Percentiles rank a stretch among this genome's conserved stretches.
Conservation (phyloP, 2,888 invertebrate species). For the Carabus problematicus region DNA sequence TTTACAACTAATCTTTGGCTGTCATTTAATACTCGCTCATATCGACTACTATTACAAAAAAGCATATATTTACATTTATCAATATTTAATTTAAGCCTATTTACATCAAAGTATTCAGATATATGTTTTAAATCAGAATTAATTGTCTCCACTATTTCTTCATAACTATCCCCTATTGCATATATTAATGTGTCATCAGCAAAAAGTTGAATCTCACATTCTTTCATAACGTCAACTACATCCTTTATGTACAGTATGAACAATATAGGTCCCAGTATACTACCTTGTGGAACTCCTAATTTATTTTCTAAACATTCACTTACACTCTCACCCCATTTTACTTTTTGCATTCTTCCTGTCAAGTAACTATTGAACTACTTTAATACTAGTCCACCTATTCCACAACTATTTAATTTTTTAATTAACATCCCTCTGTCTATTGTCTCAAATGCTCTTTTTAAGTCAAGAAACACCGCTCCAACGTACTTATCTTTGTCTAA, state of each 20-base stretch:
- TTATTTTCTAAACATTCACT: not conserved
- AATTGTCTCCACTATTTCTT: not conserved
- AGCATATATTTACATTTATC: not conserved
- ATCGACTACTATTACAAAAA: not conserved
- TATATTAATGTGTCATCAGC: slow-evolving; percentile 32
- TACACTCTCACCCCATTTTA: not conserved
- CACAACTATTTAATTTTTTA: slow-evolving; percentile 30
- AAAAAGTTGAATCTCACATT: slow-evolving; percentile 27
- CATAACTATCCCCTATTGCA: not conserved
- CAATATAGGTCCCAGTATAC: slow-evolving; percentile 29
- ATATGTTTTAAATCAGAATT: not conserved
- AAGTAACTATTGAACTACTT: slow-evolving; percentile 40
- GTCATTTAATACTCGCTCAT: not conserved
- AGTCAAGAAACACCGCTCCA: slow-evolving; percentile 43
- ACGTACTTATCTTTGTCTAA: slow-evolving; percentile 38
- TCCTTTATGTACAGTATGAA: slow-evolving; percentile 44
- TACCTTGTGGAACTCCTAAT: slow-evolving; percentile 39
- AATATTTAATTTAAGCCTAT: not conserved
- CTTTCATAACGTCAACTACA: slow-evolving; percentile 25
- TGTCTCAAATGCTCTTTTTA: slow-evolving; percentile 43
- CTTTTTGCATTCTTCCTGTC: not conserved
- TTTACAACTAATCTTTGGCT: not conserved
- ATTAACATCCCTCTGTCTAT: slow-evolving; percentile 36
- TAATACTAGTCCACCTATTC: slow-evolving; percentile 2
- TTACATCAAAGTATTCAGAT: not conserved